phyloP scores from a whole-genome alignment of 1,140 invertebrate species.

The Agrypnia vestita region DNA sequence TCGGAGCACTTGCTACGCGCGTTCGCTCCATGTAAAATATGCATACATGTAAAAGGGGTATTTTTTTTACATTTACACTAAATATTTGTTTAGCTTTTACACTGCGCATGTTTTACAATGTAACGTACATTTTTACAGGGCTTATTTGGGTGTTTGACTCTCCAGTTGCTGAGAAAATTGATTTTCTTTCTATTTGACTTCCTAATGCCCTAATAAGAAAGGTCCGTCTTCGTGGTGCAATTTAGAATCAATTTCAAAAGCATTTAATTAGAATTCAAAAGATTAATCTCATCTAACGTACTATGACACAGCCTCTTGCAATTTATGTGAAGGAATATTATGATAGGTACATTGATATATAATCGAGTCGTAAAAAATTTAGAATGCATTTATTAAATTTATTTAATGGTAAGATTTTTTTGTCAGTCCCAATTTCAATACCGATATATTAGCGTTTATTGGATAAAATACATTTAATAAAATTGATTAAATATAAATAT shows the following conservation, averaged over 20 bases:
- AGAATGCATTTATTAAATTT: no score
- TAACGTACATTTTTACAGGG: not conserved
- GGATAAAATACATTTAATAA: no score
- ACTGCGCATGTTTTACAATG: not conserved
- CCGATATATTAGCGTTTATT: no score
- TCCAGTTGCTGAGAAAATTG: slow-evolving; percentile 12
- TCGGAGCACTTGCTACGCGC: not conserved
- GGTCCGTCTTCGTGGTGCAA: slow-evolving; percentile 32
- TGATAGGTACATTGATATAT: no score
- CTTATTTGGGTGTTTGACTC: not conserved
- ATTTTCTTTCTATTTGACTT: slow-evolving; percentile 34
- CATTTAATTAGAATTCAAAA: not conserved
- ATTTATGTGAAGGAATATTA: no score
- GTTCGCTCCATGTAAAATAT: not conserved
- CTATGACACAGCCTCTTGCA: no score
- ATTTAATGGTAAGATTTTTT: no score
- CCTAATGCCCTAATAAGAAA: slow-evolving; percentile 32
- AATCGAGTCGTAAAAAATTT: no score
- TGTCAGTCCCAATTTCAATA: no score
- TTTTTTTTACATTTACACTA: not conserved
- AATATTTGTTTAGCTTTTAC: not conserved
- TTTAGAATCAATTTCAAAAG: slow-evolving; percentile 18
- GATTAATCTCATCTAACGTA: no score
- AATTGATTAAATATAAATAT: no score
- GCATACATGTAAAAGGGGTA: not conserved